These are phyloP conservation scores for Caenorhabditis latens DNA, from an alignment of 1,140 invertebrate species.

Conservation along the genomic window DNA sequence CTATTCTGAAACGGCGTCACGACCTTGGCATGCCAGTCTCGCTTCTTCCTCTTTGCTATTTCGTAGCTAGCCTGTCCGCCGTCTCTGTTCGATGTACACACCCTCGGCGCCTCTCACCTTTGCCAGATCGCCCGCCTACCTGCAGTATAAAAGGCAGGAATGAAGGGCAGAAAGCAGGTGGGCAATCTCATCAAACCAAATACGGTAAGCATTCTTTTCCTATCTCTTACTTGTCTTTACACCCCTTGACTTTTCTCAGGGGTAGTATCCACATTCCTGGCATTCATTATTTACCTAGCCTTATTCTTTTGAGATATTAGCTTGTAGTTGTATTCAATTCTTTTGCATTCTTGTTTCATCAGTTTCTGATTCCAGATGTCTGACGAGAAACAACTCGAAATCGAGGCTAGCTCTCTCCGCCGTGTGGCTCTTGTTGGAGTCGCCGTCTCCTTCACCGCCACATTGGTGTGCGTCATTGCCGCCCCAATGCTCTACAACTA, in stretches of 20 bases:
- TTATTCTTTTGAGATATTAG: not conserved
- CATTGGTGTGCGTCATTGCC: conserved; percentile 76
- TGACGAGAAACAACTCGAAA: conserved; percentile 63
- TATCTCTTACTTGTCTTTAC: conserved; percentile 27
- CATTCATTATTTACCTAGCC: not conserved
- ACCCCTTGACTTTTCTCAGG: not conserved
- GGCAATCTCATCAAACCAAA: conserved; percentile 58
- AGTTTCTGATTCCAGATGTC: conserved; percentile 59
- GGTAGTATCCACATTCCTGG: not conserved
- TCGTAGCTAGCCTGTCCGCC: conserved; percentile 50
- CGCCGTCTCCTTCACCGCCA: conserved; percentile 72
- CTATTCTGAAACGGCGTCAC: conserved; percentile 39
- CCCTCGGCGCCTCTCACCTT: conserved; percentile 44
- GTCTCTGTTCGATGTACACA: conserved; percentile 41
- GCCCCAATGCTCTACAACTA: conserved; percentile 78
- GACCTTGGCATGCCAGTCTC: conserved; percentile 58
- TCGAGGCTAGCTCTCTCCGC: conserved; percentile 61
- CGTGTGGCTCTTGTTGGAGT: conserved; percentile 66
- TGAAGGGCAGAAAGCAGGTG: conserved; percentile 47
- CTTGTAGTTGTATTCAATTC: not conserved
- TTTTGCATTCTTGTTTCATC: not conserved
- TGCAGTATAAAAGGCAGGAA: conserved; percentile 56
- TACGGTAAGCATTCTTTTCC: conserved; percentile 57
- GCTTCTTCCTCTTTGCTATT: conserved; percentile 43
- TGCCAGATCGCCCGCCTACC: conserved; percentile 57